Base-by-base conservation (phyloP, 1,140 invertebrate genomes). In the Grapholita molesta region DNA sequence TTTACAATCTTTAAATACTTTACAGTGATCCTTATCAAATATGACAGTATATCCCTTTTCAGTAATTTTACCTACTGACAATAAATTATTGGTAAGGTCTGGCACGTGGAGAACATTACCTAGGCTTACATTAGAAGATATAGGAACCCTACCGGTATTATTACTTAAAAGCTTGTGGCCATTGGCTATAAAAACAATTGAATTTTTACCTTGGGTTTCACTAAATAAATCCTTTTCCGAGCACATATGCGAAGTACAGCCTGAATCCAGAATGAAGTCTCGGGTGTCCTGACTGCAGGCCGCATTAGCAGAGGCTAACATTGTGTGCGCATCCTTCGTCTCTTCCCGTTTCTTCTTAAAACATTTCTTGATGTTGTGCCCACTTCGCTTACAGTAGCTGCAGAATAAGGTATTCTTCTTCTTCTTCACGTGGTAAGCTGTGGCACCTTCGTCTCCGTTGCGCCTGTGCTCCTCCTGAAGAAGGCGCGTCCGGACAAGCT, bases 91-190 rank as follows among this genome's bases (percentile, higher is more conserved):
- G 0, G 68, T 30, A n/a, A 70, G 15, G 18, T 55, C 30, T 21
- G 68, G 68, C 21, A 70, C 53, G 23, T 53, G 30, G 5, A 70
- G 32, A 65, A 70, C 68, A 33, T 65, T 66, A 52, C 32, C 23
- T 33, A 70, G 23, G 4, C 25, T 52, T 18, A 64, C 15, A 11
- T 33, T 32, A 7, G 24, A 2, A 12, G 23, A 24, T 4, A 70
- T 18, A 23, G 57, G 5, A 15, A 61, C 55, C 28, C 18, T 65
- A 66, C 48, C 61, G 12, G n/a, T 53, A 23, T 28, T 25, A n/a
- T 61, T 12, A 30, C 35, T 21, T 8, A 5, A 23, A 7, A 52
- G 25, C 12, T 67, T 67, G 7, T 66, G 6, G 11, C 65, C 65
- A 66, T 66, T 66, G 2, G 65, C 65, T 11, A 66, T 25, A 66